Evolutionary conservation across 2,113 vertebrate genomes (phyloP), one percentile per base, ranked within the genome.

Genomic region (Platysternon megacephalum): DNA sequence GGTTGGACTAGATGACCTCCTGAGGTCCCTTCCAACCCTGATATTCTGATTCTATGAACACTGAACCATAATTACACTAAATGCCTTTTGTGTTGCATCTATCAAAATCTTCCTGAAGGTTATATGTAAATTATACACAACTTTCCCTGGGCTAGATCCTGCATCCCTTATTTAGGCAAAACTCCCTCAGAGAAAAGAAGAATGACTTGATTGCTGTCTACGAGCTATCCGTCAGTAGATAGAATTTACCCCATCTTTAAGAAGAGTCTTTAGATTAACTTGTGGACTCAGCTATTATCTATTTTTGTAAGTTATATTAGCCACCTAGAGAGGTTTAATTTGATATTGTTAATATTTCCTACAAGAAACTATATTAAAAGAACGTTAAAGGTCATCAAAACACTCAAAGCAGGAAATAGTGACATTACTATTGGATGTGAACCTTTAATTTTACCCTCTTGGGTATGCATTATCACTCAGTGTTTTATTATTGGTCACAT

Each of bases 71-170:
- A 56, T 86, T 68, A 88, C 82, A 58, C 95, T 85, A 93, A 97
- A 92, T 91, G 91, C 88, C 12, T 78, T 28, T 91, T 88, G 85
- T 91, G 65, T 92, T 93, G 91, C 79, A 93, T 93, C 92, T 96
- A 82, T 95, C 95, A 96, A 48, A 79, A 51, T 55, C 46, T 85
- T 96, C 89, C 84, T 79, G 82, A 94, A 93, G 79, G 86, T 46
- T 49, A 78, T 93, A 68, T 79, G 76, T 82, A 79, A 90, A 90
- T 51, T 56, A 5, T 58, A 95, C 91, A 91, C 85, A 79, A 91
- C 56, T 95, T 89, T 82, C 49, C 74, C 48, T 13, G 74, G 8
- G 35, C 81, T 46, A 86, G 79, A 86, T 78, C 83, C 55, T 65
- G 79, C 61, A 26, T 78, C 42, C 90, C 79, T 61, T 80, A 26